phyloP scores from a whole-genome alignment of 30 jellyfish, hydroid and myxozoan species.

The Clytia hemisphaerica region DNA sequence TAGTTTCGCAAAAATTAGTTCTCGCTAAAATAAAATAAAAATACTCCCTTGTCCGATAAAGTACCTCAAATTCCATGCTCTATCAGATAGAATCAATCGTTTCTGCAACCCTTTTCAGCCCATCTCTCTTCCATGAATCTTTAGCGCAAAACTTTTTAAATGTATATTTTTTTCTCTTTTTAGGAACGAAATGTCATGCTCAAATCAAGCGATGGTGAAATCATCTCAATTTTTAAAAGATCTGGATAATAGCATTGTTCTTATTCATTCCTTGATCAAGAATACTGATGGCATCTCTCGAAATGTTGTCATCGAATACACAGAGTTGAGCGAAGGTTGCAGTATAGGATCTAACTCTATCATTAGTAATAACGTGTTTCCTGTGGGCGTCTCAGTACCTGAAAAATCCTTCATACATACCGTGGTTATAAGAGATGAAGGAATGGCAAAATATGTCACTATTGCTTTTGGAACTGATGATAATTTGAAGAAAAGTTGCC shows the following conservation, averaged over 20 bases:
- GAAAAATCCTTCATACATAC: slow-evolving; percentile 66
- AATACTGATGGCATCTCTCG: slow-evolving; percentile 36
- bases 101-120: too few relatives aligned
- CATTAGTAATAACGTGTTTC: slow-evolving; percentile 59
- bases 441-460: slow-evolving; percentile 45
- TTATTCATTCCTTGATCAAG: slow-evolving; percentile 39
- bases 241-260: too few relatives aligned
- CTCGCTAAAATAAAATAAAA: too few relatives aligned
- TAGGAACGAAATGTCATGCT: slow-evolving; percentile 28
- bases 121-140: too few relatives aligned
- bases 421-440: slow-evolving; percentile 37
- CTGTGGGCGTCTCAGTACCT: slow-evolving; percentile 52
- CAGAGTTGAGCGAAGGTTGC: slow-evolving; percentile 47
- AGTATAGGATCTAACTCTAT: slow-evolving; percentile 50
- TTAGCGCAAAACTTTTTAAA: too few relatives aligned
- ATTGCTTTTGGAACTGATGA: slow-evolving; percentile 62
- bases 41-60: too few relatives aligned
- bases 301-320: slow-evolving; percentile 61
- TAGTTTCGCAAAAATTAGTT: too few relatives aligned
- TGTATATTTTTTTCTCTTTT: too few relatives aligned
- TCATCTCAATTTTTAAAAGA: too few relatives aligned
- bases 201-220: slow-evolving; percentile 26
- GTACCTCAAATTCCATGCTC: too few relatives aligned
- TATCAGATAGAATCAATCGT: too few relatives aligned
- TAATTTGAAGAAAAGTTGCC: slow-evolving; percentile 55